These are phyloP conservation scores for Calonectris borealis DNA, from an alignment of 2,113 vertebrate species.

Conservation along the genomic window DNA sequence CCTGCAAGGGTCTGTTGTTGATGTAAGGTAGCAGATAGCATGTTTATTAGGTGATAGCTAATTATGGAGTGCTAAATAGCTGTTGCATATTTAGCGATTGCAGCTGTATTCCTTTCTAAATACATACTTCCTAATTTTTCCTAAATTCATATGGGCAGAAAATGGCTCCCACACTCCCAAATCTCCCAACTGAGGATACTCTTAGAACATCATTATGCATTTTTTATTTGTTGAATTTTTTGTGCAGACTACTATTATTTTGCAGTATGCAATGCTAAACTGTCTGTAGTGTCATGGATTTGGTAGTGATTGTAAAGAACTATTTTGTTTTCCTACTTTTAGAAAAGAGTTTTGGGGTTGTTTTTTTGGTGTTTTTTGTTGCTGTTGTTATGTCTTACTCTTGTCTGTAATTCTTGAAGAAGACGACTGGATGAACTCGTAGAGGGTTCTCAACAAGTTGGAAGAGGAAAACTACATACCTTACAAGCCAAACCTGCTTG, in stretches of 20 bases:
- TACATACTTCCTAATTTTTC: background rate
- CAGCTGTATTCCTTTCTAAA: background rate
- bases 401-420: background rate
- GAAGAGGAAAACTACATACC: background rate
- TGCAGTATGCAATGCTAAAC: background rate
- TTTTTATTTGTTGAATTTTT: background rate
- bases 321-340: background rate
- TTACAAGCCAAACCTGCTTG: background rate
- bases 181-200: background rate
- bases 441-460: background rate
- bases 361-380: background rate
- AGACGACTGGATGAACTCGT: background rate
- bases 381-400: background rate
- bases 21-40: background rate
- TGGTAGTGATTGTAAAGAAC: background rate
- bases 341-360: background rate
- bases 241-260: background rate
- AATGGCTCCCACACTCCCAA: background rate
- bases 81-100: background rate
- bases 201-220: background rate
- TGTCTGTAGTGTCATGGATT: rapidly evolving
- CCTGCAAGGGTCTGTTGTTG: background rate
- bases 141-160: background rate
- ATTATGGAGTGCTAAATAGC: background rate
- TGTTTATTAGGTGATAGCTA: background rate